Evolutionary conservation across 2,113 vertebrate genomes (phyloP), one percentile per base, ranked within the genome.

Genomic region (Odontophorus gujanensis): DNA sequence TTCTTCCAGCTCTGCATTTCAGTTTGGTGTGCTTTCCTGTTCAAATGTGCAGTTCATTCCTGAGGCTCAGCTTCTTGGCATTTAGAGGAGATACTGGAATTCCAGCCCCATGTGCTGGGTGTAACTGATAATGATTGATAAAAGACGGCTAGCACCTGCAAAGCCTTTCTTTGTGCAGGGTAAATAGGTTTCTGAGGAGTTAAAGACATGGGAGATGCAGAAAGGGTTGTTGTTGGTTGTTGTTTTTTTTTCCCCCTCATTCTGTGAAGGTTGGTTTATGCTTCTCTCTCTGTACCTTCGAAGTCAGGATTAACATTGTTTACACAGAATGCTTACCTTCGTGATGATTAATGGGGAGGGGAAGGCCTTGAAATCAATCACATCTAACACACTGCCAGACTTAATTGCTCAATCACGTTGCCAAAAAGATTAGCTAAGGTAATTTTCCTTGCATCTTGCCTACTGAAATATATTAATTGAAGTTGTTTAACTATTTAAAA

Each of bases 61-160:
- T 69, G 63, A 80, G 58, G 65, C 63, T 85, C 58, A 72, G 71
- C 17, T 77, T 84, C 63, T 76, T 14, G 7, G 28, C 65, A 28
- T 90, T 55, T 68, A 72, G 91, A 85, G 93, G 88, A 95, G 89
- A 93, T 91, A 91, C 25, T 94, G 97, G 97, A 98, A 98, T 98
- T 97, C 97, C 89, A 90, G 85, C 53, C 94, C 95, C 96, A 97
- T 97, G 96, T 97, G 96, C 94, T 97, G 93, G 76, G 81, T 97
- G 96, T 98, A 98, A 98, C 98, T 98, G 97, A 97, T 96, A 97
- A 95, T 93, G 95, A 97, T 97, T 97, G 97, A 98, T 98, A 98
- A 98, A 98, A 98, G 97, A 97, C 97, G 97, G 97, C 96, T 87
- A 93, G 95, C 97, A 95, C 95, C 95, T 95, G 92, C 34, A 43